Percentiles rank a stretch among this genome's conserved stretches.
These are phyloP conservation scores for Poecilus cupreus DNA, from an alignment of 2,888 invertebrate species.

Conservation along the genomic window DNA sequence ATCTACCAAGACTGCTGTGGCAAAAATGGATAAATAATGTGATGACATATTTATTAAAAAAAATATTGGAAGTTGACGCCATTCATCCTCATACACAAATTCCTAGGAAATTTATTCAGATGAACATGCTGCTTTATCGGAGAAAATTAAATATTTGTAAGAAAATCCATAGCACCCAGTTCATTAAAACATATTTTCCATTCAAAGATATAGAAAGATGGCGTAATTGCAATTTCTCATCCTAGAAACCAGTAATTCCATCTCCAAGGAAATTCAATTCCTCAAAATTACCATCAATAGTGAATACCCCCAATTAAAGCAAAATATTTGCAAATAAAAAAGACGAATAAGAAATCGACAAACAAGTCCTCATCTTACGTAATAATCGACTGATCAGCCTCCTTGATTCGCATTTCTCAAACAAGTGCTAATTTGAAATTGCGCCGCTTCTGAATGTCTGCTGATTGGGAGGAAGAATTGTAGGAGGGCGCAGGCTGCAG, in stretches of 20 bases:
- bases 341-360: constrained; percentile 1
- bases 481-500: not conserved
- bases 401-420: not conserved
- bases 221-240: not conserved
- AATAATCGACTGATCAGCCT: constrained; percentile 1
- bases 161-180: not conserved
- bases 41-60: too few relatives aligned
- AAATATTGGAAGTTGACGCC: too few relatives aligned
- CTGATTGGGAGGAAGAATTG: constrained; percentile 9
- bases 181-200: not conserved
- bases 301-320: not conserved
- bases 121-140: too few relatives aligned
- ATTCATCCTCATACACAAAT: too few relatives aligned
- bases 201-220: not conserved
- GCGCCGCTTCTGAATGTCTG: not conserved
- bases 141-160: not conserved
- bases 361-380: not conserved
- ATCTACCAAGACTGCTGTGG: too few relatives aligned
- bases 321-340: not conserved
- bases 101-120: too few relatives aligned
- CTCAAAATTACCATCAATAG: not conserved
- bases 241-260: too few relatives aligned
- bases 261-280: not conserved
- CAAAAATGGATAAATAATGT: too few relatives aligned
- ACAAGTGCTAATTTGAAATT: constrained; percentile 16